A percentile compares a stretch with the other conserved stretches of the same genome.
phyloP scores from a whole-genome alignment of 1,140 invertebrate genomes.

The Ceratina calcarata region DNA sequence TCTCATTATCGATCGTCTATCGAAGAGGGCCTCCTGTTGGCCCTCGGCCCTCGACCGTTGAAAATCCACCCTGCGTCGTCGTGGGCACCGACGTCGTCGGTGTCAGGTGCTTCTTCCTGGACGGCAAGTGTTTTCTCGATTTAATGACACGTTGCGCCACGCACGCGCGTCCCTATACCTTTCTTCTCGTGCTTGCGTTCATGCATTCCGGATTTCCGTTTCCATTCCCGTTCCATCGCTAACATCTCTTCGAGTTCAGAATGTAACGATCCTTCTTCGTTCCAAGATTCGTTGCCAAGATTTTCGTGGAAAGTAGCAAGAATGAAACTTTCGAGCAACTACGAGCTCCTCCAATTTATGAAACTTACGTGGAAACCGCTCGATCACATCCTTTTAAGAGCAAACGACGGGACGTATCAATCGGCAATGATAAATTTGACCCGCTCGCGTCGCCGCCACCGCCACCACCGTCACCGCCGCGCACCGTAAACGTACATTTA shows the following conservation, averaged over 20 bases:
- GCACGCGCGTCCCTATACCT: conserved; percentile 16
- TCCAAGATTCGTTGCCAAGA: too few species aligned
- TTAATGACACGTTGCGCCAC: conserved; percentile 74
- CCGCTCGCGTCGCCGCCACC: not conserved
- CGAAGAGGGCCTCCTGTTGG: conserved; percentile 59
- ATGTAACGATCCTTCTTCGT: too few species aligned
- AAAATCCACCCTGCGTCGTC: conserved; percentile 68
- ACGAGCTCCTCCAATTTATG: not conserved
- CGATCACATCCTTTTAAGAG: not conserved
- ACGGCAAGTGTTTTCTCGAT: conserved; percentile 78
- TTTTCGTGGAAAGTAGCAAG: too few species aligned
- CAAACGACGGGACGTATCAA: not conserved
- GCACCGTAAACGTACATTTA: not conserved
- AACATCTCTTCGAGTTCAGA: not conserved
- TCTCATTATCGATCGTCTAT: conserved; percentile 75
- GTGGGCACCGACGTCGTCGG: conserved; percentile 34
- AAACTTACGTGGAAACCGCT: conserved; percentile 1
- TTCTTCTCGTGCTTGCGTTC: conserved; percentile 3
- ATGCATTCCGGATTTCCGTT: conserved; percentile 58
- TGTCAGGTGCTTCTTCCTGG: conserved; percentile 79
- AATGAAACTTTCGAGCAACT: too few species aligned
- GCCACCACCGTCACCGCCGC: too few species aligned
- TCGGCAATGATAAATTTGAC: conserved; percentile 16
- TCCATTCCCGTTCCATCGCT: conserved; percentile 4
- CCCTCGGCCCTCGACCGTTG: conserved; percentile 69